Evolutionary conservation across 1,140 invertebrate genomes (phyloP), one percentile per base, ranked within the genome.

Genomic region (Armadillidium nasatum): DNA sequence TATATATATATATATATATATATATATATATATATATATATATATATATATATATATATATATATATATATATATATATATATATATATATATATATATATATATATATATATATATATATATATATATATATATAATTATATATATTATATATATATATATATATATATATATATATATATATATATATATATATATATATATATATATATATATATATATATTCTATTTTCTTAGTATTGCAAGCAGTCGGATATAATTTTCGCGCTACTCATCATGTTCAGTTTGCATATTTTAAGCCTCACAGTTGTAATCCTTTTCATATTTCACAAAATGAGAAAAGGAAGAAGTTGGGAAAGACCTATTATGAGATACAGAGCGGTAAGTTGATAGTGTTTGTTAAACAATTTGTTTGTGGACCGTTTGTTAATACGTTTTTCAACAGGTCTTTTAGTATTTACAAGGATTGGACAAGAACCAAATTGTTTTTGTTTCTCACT

Each of bases 31-130:
- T 67, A 67, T 67, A 67, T 67, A 67, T 67, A 67, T 67, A 67
- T 67, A 15, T 67, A 67, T 67, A 67, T 67, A 67, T 67, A 67
- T 67, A 67, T 67, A 15, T 67, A 67, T 67, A 67, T 67, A 67
- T 67, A 67, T 67, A 67, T 67, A 67, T 67, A 67, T 15, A 67
- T 67, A 67, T 67, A 67, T 67, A 67, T 67, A 67, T 67, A 67
- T 67, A 13, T 13, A 67, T 67, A 67, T 67, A 67, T 67, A 67
- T 67, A 67, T 67, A 67, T 67, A 67, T 67, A 67, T 67, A 67
- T 67, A 67, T 67, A 67, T 67, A 33, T 33, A 33, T 33, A 33
- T 33, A 33, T 33, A 33, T 33, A 33, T 33, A 33, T 33, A 33
- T 33, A 67, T 67, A 67, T 67, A 67, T 13, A 67, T 13, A 67